Conservation (phyloP, 1,140 invertebrate species). For the Brachionus rubens region DNA sequence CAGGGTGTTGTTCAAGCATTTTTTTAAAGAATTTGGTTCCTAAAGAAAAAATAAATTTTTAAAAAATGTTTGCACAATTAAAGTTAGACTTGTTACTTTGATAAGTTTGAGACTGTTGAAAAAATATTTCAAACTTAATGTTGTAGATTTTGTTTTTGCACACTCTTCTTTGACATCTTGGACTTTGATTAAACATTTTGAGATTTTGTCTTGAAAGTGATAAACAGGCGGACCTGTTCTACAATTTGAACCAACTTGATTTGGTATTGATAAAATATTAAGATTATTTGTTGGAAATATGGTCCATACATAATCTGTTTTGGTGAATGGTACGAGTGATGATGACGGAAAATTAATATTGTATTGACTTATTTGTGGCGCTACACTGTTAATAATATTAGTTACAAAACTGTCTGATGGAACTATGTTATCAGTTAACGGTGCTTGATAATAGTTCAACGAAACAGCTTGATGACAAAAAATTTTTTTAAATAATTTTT, state of each 20-base stretch:
- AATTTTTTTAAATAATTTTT: background rate
- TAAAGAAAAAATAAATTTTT: background rate
- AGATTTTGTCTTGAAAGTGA: slow-evolving; percentile 2
- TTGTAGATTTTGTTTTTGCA: background rate
- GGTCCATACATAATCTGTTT: background rate
- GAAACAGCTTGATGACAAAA: background rate
- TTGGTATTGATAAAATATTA: background rate
- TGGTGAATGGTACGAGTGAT: too few species aligned
- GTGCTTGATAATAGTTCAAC: slow-evolving; percentile 1
- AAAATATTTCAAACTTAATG: slow-evolving; percentile 28
- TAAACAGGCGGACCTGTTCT: slow-evolving; percentile 1
- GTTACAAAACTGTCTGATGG: background rate
- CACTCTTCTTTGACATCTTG: background rate
- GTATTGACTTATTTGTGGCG: background rate
- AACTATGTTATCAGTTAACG: slow-evolving; percentile 1
- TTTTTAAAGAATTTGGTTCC: background rate
- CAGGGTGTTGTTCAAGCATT: background rate
- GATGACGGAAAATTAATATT: background rate
- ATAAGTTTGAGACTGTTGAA: background rate
- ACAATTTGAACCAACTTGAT: slow-evolving; percentile 6
- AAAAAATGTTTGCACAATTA: background rate
- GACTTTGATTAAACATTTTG: background rate
- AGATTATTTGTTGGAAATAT: background rate
- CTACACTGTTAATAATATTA: background rate
- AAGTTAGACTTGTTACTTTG: background rate